Percentiles rank a stretch among this genome's conserved stretches.
Evolutionary conservation across 2,113 vertebrate genomes (phyloP).

Genomic region (Chlamydotis undulata): DNA sequence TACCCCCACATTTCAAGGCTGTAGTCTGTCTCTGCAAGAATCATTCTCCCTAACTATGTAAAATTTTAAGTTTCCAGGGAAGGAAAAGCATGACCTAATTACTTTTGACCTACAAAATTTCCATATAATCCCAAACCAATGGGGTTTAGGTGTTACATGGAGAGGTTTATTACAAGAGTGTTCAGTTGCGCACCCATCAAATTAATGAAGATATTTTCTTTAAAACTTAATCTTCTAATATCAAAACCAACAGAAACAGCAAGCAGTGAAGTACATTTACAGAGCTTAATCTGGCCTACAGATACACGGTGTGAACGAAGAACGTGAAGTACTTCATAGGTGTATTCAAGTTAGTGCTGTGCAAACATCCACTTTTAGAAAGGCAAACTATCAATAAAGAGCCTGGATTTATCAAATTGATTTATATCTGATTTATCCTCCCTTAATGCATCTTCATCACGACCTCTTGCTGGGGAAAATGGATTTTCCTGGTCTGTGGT

Average conservation of each 20-base stretch:
- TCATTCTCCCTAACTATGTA: background rate
- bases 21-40: background rate
- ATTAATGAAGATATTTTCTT: background rate
- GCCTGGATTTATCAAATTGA: background rate
- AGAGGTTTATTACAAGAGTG: background rate
- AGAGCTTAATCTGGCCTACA: background rate
- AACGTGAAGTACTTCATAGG: accelerated
- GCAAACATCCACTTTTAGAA: background rate
- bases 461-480: background rate
- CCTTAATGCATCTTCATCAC: background rate
- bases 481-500: background rate
- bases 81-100: background rate
- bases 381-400: background rate
- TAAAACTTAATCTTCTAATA: background rate
- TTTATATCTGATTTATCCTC: background rate
- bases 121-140: background rate
- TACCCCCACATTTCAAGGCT: background rate
- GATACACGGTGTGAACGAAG: background rate
- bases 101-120: background rate
- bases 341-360: too few relatives aligned
- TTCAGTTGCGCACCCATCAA: too few relatives aligned
- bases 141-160: background rate
- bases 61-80: background rate
- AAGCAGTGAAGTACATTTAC: too few relatives aligned
- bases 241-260: background rate